Conservation (phyloP, 1,140 invertebrate genomes). For the Paraescarpia echinospica region DNA sequence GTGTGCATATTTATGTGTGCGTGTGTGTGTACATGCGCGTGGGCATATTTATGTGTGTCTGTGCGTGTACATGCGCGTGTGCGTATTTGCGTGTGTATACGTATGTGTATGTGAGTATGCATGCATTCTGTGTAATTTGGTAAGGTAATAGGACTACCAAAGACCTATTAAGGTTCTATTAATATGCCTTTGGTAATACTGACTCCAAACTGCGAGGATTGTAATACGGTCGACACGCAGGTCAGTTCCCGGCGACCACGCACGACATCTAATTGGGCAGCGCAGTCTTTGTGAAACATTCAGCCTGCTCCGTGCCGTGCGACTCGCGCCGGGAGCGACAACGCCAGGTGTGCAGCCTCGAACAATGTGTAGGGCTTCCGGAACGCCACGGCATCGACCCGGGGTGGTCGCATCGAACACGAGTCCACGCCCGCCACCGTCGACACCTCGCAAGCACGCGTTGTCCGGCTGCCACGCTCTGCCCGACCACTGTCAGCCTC, state of each 20-base stretch:
- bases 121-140: not conserved
- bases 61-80: too few relatives aligned
- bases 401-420: not conserved
- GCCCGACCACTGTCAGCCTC: not conserved
- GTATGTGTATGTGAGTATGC: not conserved
- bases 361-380: not conserved
- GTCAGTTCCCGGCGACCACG: not conserved
- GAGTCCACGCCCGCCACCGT: too few relatives aligned
- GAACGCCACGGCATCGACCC: not conserved
- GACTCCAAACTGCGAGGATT: not conserved
- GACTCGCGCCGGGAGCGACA: not conserved
- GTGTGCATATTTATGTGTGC: too few relatives aligned
- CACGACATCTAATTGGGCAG: not conserved
- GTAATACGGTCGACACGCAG: not conserved
- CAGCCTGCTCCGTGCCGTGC: not conserved
- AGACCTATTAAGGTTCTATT: too few relatives aligned
- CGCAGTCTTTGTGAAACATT: not conserved
- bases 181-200: not conserved
- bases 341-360: not conserved
- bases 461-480: not conserved
- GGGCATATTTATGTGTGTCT: too few relatives aligned
- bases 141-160: not conserved
- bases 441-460: not conserved
- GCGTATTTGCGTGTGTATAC: not conserved
- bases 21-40: too few relatives aligned